Conservation (phyloP, 2,888 invertebrate genomes). For the Apodemia mormo region DNA sequence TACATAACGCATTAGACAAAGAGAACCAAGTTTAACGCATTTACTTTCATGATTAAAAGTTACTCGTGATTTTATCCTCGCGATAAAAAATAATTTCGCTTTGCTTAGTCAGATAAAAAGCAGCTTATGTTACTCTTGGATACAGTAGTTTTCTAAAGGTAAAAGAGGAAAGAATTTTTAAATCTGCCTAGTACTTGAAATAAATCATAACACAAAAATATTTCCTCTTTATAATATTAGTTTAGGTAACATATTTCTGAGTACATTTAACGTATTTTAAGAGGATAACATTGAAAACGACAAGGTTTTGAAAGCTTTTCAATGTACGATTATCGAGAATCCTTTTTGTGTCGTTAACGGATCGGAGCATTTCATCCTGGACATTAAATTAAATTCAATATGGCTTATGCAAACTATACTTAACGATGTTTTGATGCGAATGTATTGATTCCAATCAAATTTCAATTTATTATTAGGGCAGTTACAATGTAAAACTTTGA, state of each 20-base stretch:
- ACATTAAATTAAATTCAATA: slow-evolving; percentile 5
- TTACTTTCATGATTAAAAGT: no score
- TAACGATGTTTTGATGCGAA: slow-evolving; percentile 3
- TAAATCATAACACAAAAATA: no score
- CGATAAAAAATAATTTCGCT: no score
- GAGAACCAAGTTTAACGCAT: no score
- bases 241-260: neutral
- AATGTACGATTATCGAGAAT: slow-evolving; percentile 2
- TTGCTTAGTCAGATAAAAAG: no score
- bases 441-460: neutral
- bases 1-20: no score
- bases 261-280: neutral
- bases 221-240: no score
- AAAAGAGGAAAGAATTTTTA: no score
- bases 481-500: neutral
- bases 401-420: neutral
- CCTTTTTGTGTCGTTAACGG: slow-evolving; percentile 1
- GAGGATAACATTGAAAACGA: neutral
- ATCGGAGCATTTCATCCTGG: neutral
- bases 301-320: slow-evolving; percentile 11
- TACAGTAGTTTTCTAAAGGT: no score
- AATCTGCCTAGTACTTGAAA: no score
- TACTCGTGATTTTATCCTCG: no score
- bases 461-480: neutral
- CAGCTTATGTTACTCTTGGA: no score